Evolutionary conservation across 1,140 invertebrate species (phyloP), one percentile per base, ranked within the genome.

Genomic region (Kradibia gibbosae): DNA sequence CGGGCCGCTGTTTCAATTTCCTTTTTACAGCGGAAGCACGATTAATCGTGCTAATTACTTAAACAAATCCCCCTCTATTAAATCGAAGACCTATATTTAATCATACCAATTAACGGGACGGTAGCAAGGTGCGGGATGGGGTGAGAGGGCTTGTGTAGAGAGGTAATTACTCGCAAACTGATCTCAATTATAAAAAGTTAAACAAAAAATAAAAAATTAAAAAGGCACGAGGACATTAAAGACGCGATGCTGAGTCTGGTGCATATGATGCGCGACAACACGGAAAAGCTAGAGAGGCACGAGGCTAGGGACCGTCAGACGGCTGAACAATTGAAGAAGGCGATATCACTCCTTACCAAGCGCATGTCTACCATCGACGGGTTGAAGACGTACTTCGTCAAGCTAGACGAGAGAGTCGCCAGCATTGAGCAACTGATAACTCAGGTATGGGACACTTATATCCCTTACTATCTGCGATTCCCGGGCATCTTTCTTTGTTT

Each of bases 281-380:
- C 95, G 65, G 95, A 95, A 85, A 97, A 97, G 89, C 88, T 98
- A 81, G 96, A 97, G 86, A 91, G 96, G 36, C 96, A 98, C 88
- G 96, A 98, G 88, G 94, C 93, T 78, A 91, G 96, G 22, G 96
- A 97, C 87, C 93, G 95, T 57, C 94, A 95, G 11, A 88, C 96
- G 2, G 96, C 95, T 1, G 96, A 97, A 76, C 93, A 95, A 78
- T 85, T 96, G 10, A 97, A 96, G 90, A 95, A 95, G 88, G 93
- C 93, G 1, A 88, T 97, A 48, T 87, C 91, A 0, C 88, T 92
- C 0, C 88, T 97, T n/a, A 95, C 96, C 62, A 96, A 95, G 86
- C 93, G 94, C 53, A 93, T 95, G 71, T 92, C 94, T 78, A 92
- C 93, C 15, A 87, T 96, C 42, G 95, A 96, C 80, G 92, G 93